These are phyloP conservation scores for Callipepla squamata DNA, from an alignment of 2,113 vertebrate species.

Conservation along the genomic window DNA sequence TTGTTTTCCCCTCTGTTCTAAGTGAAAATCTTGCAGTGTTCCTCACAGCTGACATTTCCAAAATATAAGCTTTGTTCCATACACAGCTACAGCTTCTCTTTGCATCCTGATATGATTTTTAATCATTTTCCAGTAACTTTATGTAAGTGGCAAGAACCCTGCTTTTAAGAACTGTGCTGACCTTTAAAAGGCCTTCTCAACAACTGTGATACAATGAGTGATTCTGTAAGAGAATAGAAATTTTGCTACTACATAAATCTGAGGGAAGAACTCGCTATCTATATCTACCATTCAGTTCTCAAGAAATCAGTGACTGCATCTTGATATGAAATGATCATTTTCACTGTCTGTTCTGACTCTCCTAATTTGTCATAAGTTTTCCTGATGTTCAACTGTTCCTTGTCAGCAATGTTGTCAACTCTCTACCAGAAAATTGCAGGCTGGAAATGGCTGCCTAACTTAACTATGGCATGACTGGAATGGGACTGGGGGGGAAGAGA, in stretches of 20 bases:
- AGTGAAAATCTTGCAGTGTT: not conserved
- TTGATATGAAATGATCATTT: not conserved
- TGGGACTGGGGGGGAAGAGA: not conserved
- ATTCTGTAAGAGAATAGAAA: not conserved
- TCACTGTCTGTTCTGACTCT: not conserved
- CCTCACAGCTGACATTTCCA: not conserved
- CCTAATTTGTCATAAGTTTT: not conserved
- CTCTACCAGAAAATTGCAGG: not conserved
- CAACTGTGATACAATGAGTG: not conserved
- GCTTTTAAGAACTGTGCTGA: not conserved
- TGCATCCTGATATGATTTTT: not conserved
- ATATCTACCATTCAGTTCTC: not conserved
- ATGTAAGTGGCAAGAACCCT: not conserved
- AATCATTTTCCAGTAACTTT: not conserved
- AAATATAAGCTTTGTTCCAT: not conserved
- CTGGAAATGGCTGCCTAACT: not conserved
- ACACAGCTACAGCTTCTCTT: not conserved
- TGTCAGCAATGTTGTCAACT: not conserved
- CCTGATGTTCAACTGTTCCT: not conserved
- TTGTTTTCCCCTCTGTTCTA: not conserved
- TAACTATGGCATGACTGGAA: conserved; percentile 16
- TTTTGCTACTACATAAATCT: not conserved
- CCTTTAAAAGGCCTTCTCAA: not conserved
- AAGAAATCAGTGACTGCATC: not conserved
- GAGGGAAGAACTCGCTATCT: not conserved